Base-by-base conservation (phyloP, 2,888 invertebrate genomes). In the Harpalus rufipes region DNA sequence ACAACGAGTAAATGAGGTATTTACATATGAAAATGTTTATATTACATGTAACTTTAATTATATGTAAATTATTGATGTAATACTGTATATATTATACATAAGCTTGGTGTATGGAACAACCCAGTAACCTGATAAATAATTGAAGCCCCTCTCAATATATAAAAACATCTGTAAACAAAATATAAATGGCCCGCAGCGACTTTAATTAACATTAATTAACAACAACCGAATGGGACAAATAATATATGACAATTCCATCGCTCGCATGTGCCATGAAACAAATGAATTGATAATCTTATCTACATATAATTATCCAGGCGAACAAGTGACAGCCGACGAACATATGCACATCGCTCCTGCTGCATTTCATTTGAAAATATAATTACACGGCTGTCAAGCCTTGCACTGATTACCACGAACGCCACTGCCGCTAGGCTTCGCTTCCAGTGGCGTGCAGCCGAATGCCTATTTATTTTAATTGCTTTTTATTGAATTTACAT, bases 401-500 rank as follows among this genome's bases (percentile, higher is more conserved):
- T 39, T 74, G 72, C 72, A 74, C 72, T 18, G 72, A 74, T 74
- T 68, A 68, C 63, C 63, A 63, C 63, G 63, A 14, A 68, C 32
- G 32, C 32, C 68, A 39, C 68, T 14, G 59, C 7, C 59, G 8
- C 63, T 8, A 12, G 44, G 10, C 44, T 12, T 1, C 10, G 44
- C 44, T 18, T 2, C 63, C 63, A 65, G 63, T 65, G 68, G 25
- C 39, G 39, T 39, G 41, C 68, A 21, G 16, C 18, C 56, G 58
- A 51, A 21, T 59, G 51, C 10, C 51, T 61, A 80, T 80, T 80
- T 58, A 80, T 80, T 59, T 80, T 80, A 80, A 80, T 80, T 80
- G 80, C 61, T 59, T 80, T 80, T 80, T 80, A 61, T 80, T 80
- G 80, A 80, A 80, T 80, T 80, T 61, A 32, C 61, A 80, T 80